phyloP scores from a whole-genome alignment of 92 coral and sea anemone genomes.

The Porites evermanni region DNA sequence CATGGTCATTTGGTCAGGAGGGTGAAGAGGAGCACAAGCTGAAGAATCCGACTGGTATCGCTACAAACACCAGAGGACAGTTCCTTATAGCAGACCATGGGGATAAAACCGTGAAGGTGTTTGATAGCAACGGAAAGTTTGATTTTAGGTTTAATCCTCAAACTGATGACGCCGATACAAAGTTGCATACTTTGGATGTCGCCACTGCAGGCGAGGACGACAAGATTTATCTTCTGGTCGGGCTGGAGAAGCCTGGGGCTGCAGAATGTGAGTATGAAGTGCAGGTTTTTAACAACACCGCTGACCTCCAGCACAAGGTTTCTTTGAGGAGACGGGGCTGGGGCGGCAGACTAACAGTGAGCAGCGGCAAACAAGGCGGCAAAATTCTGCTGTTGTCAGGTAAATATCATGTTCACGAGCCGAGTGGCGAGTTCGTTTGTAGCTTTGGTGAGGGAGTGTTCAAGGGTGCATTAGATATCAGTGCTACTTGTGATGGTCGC shows the following conservation, averaged over 20 bases:
- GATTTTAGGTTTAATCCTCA: background rate
- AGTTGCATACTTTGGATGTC: background rate
- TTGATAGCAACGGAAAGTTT: slow-evolving; percentile 26
- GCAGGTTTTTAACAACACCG: background rate
- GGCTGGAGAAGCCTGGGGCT: background rate
- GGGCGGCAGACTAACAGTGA: background rate
- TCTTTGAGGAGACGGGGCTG: background rate
- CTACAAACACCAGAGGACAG: background rate
- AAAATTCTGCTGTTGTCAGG: background rate
- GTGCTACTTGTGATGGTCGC: background rate
- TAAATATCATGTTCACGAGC: background rate
- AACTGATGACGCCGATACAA: background rate
- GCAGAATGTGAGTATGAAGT: background rate
- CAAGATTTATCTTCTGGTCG: background rate
- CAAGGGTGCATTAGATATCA: background rate
- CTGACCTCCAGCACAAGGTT: background rate
- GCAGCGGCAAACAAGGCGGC: background rate
- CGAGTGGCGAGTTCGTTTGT: background rate
- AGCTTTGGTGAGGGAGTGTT: background rate
- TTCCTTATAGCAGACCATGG: slow-evolving; percentile 43
- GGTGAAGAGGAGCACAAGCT: slow-evolving; percentile 25
- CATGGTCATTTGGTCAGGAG: slow-evolving; percentile 19
- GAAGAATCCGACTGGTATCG: slow-evolving; percentile 25
- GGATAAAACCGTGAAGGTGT: slow-evolving; percentile 48
- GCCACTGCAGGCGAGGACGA: slow-evolving; percentile 8